Base-by-base conservation (phyloP, 1,140 invertebrate species). In the Heliconius nattereri region DNA sequence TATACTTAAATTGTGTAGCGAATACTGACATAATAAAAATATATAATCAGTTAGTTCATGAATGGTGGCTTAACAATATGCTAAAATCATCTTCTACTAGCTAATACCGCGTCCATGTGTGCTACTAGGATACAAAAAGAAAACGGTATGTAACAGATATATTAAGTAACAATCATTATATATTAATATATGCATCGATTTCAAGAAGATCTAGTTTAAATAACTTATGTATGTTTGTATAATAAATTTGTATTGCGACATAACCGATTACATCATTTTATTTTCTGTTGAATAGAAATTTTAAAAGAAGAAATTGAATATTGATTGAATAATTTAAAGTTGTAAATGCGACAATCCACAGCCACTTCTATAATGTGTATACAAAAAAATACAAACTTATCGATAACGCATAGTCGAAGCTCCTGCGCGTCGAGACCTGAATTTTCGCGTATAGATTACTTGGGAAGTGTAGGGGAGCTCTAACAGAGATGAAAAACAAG, bases 131-230 rank as follows among this genome's bases (percentile, higher is more conserved):
- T 54, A 54, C 52, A 20, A 54, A n/a, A 54, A 54, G 7, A 54
- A n/a, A n/a, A 54, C 20, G 20, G 20, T 20, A 13, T 9, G 13
- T n/a, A 37, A 35, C 20, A 72, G 7, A 57, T 23, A 11, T 9
- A 57, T 57, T 57, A 57, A 57, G 54, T 57, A 57, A 57, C 54
- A 57, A 57, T 20, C 2, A 23, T 57, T 57, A 57, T 57, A 57
- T 11, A 23, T 57, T 23, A 57, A 57, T 57, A 23, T 57, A 57
- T 23, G 20, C 54, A 57, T 57, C 9, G n/a, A 23, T 57, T 57
- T 57, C n/a, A 23, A 57, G 49, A 57, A 57, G 54, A 57, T 57
- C 54, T 57, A 57, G 54, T 57, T 57, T n/a, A 57, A 23, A 57
- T 57, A 57, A n/a, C n/a, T 57, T 57, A 23, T 23, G 52, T 54